phyloP scores from a whole-genome alignment of 2,888 invertebrate genomes.

The Tenthredo distinguenda region DNA sequence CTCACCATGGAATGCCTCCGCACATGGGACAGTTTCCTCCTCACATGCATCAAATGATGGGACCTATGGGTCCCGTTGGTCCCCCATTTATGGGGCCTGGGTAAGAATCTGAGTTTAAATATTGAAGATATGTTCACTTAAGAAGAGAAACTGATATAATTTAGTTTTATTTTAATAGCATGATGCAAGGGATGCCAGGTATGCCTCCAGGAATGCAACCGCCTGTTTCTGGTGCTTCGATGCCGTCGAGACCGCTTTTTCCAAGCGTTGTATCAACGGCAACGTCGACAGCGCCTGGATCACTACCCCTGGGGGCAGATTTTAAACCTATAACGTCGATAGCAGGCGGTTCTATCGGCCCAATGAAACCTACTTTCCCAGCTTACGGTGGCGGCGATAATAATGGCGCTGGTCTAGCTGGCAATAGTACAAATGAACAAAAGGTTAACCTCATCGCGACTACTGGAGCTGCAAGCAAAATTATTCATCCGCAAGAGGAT shows the following conservation, averaged over 20 bases:
- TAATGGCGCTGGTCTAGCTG: conserved; percentile 76
- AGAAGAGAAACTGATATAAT: conserved; percentile 75
- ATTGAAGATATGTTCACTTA: not conserved
- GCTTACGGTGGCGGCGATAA: conserved; percentile 83
- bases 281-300: conserved; percentile 78
- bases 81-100: conserved; percentile 88
- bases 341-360: conserved; percentile 76
- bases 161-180: conserved; percentile 65
- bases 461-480: conserved; percentile 92
- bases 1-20: conserved; percentile 80
- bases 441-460: conserved; percentile 84
- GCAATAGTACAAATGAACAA: conserved; percentile 79
- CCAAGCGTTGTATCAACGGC: conserved; percentile 84
- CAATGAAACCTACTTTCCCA: conserved; percentile 88
- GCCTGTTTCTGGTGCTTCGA: conserved; percentile 70
- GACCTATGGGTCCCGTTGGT: conserved; percentile 86
- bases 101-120: conserved; percentile 71
- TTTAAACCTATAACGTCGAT: conserved; percentile 81
- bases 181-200: conserved; percentile 79
- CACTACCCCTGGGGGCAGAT: conserved; percentile 82
- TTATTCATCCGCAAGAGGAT: conserved; percentile 96
- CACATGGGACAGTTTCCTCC: conserved; percentile 81
- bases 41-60: conserved; percentile 82
- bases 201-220: conserved; percentile 78
- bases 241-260: conserved; percentile 87